A percentile compares a stretch with the other conserved stretches of the same genome.
phyloP scores from a whole-genome alignment of 2,113 vertebrate genomes.

The Hemiprocne comata region DNA sequence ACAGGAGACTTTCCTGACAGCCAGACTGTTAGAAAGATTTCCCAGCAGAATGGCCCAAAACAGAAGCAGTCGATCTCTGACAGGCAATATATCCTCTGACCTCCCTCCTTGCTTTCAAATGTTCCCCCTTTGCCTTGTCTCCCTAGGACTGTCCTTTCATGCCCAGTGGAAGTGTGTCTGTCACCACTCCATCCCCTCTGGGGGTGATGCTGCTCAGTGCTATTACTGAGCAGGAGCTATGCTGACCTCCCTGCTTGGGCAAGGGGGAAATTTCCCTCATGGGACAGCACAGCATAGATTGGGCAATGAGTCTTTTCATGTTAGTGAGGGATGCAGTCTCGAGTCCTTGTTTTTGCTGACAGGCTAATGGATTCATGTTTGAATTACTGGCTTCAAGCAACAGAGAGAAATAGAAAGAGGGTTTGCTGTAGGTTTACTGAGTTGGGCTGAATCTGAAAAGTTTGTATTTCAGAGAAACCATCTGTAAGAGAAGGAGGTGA shows the following conservation, averaged over 20 bases:
- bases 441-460: neutral
- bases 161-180: accelerated
- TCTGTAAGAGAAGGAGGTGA: neutral
- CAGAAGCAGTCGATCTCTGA: neutral
- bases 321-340: neutral
- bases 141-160: neutral
- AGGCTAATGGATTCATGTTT: neutral
- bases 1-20: neutral
- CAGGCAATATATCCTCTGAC: neutral
- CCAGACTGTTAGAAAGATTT: neutral
- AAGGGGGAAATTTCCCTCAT: neutral
- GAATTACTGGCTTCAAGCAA: neutral
- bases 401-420: neutral
- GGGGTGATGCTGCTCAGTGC: neutral
- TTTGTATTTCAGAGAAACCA: neutral
- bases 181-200: neutral
- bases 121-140: neutral
- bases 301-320: neutral
- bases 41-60: neutral
- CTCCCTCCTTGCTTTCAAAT: neutral
- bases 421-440: neutral
- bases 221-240: neutral
- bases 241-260: neutral
- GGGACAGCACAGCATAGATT: accelerated
- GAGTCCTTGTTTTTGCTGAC: neutral